Base-by-base conservation (phyloP, 2,888 invertebrate genomes). In the Gortyna flavago region DNA sequence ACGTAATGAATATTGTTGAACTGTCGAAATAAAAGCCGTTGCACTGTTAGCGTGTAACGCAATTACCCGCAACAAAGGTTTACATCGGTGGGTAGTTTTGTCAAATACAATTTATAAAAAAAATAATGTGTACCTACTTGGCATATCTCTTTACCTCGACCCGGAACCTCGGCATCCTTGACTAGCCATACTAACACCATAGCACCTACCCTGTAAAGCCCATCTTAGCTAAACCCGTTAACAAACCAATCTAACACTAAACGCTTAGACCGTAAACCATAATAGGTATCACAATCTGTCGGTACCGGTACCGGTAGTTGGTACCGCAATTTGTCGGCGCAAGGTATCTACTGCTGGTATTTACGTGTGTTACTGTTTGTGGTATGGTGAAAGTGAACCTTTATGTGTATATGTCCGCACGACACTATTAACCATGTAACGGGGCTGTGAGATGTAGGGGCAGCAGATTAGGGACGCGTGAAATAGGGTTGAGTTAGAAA, bases 311-410 rank as follows among this genome's bases (percentile, higher is more conserved):
- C 69, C 69, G 67, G 62, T 70, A 78, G n/a, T 76, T 32, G 66
- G 61, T 79, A 83, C 85, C 77, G 62, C 77, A 83, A 79, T 81
- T 83, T 68, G 81, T 83, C 75, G 61, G 75, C 74, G 54, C 70
- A 84, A 80, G 76, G 86, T 81, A n/a, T n/a, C n/a, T n/a, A 75
- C 64, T 73, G 72, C 69, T 80, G 79, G 85, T 91, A 85, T 91
- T 87, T 89, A 88, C 85, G 85, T 83, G 81, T 84, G 83, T 79
- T 85, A 78, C 77, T 89, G 91, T 90, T 89, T 91, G 91, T 86
- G 91, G 90, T 73, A 11, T n/a, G 84, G 93, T 90, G 95, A 95
- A 94, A 95, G 95, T 95, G 94, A 89, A 88, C 92, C 90, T 92
- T 89, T 92, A 90, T 87, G 90, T 93, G 94, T 86, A 89, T 90